Base-by-base conservation (phyloP, 2,888 invertebrate genomes). In the Trachelus tabidus region DNA sequence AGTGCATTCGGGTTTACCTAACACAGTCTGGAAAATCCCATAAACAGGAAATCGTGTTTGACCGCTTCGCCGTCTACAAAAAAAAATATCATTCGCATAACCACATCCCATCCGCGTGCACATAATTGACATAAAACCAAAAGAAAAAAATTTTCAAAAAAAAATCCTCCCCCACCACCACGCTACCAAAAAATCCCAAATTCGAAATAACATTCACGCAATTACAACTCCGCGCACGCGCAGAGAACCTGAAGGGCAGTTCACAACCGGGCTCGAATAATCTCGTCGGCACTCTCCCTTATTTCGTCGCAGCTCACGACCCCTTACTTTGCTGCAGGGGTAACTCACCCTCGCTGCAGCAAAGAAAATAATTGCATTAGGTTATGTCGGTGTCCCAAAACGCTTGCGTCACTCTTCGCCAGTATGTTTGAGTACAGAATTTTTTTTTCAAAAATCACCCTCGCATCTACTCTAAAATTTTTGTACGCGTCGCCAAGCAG, bases 281-380 rank as follows among this genome's bases (percentile, higher is more conserved):
- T 56, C 23, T 56, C 23, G 1, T 23, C 23, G 56, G 23, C 56
- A 56, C 56, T 56, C 23, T 1, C 40, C 56, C 56, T 56, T 56
- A 56, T 56, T 23, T 56, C 56, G 9, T 56, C 56, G 56, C 6
- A 56, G 56, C 9, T 12, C 2, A 56, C 56, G 56, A 56, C 56
- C 56, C 23, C 56, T 9, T 23, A 23, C 23, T 34, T 73, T 23
- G 12, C 40, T 35, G 34, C 34, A 69, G 77, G 77, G 76, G 78
- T 40, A 73, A 12, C 56, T 56, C n/a, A 35, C 85, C 84, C 88
- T 85, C 85, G 83, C 84, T 9, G 56, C 56, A 56, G 84, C 86
- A 87, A 84, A 83, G 81, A 84, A 87, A 89, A 89, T 90, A 90
- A 90, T 90, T 90, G 89, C 87, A 90, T 90, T 89, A 89, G 88